phyloP scores from a whole-genome alignment of 1,140 invertebrate species.

The Euwallacea similis region DNA sequence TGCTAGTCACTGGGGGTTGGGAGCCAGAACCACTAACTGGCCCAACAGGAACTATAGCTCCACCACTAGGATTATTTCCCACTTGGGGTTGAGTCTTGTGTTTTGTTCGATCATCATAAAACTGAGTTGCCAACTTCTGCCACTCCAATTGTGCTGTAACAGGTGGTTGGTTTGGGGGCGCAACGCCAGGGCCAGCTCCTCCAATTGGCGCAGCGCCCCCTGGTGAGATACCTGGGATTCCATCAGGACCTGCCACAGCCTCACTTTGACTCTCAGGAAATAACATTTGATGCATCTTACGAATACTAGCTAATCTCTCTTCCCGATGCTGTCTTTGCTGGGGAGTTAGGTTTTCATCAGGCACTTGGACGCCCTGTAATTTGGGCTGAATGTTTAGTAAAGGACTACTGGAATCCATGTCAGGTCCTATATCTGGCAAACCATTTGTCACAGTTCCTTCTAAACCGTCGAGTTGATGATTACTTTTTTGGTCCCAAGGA shows the following conservation, averaged over 20 bases:
- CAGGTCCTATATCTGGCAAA: conserved; percentile 50
- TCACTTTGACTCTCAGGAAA: conserved; percentile 74
- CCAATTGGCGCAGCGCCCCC: conserved; percentile 23
- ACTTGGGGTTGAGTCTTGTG: conserved; percentile 47
- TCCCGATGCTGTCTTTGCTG: conserved; percentile 92
- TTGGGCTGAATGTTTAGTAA: conserved; percentile 62
- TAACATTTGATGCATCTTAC: conserved; percentile 90
- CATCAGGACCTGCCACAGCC: conserved; percentile 43
- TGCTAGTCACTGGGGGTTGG: conserved; percentile 23
- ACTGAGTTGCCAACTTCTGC: conserved; percentile 86
- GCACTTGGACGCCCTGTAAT: conserved; percentile 82
- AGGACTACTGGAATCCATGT: conserved; percentile 57
- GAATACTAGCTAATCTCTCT: conserved; percentile 86
- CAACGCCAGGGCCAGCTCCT: conserved; percentile 22
- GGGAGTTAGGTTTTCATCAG: conserved; percentile 95
- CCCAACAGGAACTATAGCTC: conserved; percentile 41
- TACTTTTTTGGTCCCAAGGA: conserved; percentile 54
- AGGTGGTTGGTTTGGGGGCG: conserved; percentile 52
- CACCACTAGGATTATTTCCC: conserved; percentile 39
- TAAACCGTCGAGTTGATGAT: conserved; percentile 50
- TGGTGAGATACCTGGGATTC: conserved; percentile 50
- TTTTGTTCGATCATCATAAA: conserved; percentile 67
- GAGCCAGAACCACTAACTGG: conserved; percentile 39
- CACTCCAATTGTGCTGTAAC: conserved; percentile 73
- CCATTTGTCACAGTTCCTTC: conserved; percentile 51